Base-by-base conservation (phyloP, 2,888 invertebrate genomes). In the Fissipunctia ypsillon region DNA sequence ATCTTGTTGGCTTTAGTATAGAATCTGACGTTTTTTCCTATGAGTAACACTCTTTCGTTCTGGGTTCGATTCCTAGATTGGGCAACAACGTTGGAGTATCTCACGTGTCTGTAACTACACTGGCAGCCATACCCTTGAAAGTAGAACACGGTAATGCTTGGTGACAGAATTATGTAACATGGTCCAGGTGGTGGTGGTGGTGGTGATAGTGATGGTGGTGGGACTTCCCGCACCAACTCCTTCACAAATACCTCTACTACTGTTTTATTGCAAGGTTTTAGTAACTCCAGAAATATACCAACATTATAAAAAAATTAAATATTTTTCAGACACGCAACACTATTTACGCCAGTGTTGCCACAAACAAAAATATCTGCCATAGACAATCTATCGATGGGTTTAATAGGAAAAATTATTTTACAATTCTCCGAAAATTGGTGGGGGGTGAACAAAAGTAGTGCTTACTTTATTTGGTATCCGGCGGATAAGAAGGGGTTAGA, bases 311-410 rank as follows among this genome's bases (percentile, higher is more conserved):
- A n/a, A 57, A 64, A 38, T 38, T 9, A 12, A 22, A 70, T 45
- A 68, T 75, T 84, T 92, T 85, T 70, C 78, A 84, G 81, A 57
- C 84, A 81, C 59, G 52, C 86, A 54, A 91, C 91, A 1, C 80
- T 97, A 41, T 97, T 97, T 87, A 87, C 90, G 14, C 97, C 97
- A 1, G 54, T 48, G 54, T 81, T 85, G 79, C 84, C 86, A 92
- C 38, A 78, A 16, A 87, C 88, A 14, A 97, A 97, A 91, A 87
- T 94, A 3, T 92, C 92, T 38, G 96, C 96, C 10, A 97, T 97
- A 66, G 88, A 97, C 92, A 94, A 94, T 64, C 89, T 97, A 68
- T 96, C 97, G 0, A 97, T 97, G 84, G 98, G 98, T 2, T 96
- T 96, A 6, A 97, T 97, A 2, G 96, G 97, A 78, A 81, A 84